phyloP scores from a whole-genome alignment of 2,113 vertebrate genomes.

The Corythaeola cristata region DNA sequence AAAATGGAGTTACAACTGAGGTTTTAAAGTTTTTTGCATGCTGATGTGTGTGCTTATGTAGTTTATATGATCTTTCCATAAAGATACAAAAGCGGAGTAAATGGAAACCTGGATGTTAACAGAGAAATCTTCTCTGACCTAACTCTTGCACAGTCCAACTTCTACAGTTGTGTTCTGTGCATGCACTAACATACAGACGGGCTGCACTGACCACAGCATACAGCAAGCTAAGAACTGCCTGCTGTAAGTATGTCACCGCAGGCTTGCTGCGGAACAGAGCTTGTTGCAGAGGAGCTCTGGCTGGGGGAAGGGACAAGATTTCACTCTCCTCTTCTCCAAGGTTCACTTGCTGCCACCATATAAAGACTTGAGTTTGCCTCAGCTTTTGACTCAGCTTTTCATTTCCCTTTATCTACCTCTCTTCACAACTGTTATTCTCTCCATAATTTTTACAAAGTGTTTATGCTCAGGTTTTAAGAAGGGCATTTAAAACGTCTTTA shows the following conservation, averaged over 20 bases:
- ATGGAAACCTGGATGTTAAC: background rate
- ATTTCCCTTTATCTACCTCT: background rate
- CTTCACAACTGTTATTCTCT: background rate
- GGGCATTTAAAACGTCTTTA: background rate
- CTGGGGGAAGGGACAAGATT: background rate
- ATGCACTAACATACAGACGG: background rate
- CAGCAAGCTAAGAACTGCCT: background rate
- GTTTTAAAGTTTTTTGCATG: background rate
- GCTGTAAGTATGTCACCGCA: background rate
- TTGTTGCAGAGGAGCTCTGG: fast-evolving
- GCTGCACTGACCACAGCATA: background rate
- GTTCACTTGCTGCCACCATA: background rate
- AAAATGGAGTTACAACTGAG: background rate
- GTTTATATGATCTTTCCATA: background rate
- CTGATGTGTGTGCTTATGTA: background rate
- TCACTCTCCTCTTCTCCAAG: background rate
- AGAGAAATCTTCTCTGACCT: background rate
- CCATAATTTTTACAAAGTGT: background rate
- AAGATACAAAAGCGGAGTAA: background rate
- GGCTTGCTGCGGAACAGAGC: background rate
- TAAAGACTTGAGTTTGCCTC: background rate
- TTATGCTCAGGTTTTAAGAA: background rate
- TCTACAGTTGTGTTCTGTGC: background rate
- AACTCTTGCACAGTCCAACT: background rate
- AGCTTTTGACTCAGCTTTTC: background rate